Evolutionary conservation across 2,888 invertebrate species (phyloP).

Genomic region (Drosophila differens): DNA sequence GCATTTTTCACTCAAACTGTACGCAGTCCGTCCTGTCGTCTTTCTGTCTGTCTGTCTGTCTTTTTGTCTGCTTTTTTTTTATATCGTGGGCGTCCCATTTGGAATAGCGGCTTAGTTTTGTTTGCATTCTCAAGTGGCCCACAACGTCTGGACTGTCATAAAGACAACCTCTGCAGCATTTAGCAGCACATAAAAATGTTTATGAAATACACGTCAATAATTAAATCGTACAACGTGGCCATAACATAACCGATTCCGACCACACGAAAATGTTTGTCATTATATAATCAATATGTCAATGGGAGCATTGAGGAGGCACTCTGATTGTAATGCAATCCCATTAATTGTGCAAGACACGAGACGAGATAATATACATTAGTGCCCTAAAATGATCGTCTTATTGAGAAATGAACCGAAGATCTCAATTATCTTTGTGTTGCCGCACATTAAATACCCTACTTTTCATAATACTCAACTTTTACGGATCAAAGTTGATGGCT

Average conservation of each 20-base stretch:
- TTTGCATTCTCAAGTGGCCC: constrained; percentile 68
- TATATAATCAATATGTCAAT: constrained; percentile 51
- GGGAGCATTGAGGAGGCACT: constrained; percentile 15
- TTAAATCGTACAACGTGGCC: constrained; percentile 43
- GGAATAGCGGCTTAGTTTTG: constrained; percentile 52
- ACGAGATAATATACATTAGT: constrained; percentile 16
- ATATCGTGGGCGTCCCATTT: constrained; percentile 61
- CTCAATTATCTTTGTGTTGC: neutral
- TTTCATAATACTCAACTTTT: neutral
- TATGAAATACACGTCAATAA: constrained; percentile 33
- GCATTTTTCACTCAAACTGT: constrained; percentile 40
- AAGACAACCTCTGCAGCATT: constrained; percentile 79
- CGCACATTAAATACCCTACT: neutral
- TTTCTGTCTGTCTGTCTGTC: constrained; percentile 3
- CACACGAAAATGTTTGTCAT: constrained; percentile 35
- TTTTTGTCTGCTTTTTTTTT: constrained; percentile 6
- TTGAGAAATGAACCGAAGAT: neutral
- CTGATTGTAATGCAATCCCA: constrained; percentile 17
- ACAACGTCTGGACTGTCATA: constrained; percentile 54
- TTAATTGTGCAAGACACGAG: constrained; percentile 27
- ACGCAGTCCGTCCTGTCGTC: neutral
- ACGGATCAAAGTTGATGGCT: neutral
- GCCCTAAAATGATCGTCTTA: neutral
- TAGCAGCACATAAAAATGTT: constrained; percentile 75
- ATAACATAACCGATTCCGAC: constrained; percentile 30